Evolutionary conservation across 1,140 invertebrate genomes (phyloP).

Genomic region (Neocloeon triangulifer): DNA sequence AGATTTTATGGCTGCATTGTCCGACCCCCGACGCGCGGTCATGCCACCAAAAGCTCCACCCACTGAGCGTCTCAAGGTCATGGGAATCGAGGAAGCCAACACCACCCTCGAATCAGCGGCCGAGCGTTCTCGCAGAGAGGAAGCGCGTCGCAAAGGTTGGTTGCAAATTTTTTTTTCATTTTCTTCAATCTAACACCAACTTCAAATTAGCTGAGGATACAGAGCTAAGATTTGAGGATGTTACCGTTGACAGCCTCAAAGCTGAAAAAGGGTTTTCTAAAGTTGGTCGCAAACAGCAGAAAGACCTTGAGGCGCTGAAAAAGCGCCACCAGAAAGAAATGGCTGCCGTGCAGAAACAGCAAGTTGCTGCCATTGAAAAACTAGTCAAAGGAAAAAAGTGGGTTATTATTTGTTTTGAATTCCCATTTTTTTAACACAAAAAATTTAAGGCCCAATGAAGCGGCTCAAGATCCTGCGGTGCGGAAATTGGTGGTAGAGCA

Average conservation of each 20-base stretch:
- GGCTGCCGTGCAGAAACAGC: constrained; percentile 72
- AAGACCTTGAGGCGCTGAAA: constrained; percentile 76
- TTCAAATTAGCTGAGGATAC: constrained; percentile 14
- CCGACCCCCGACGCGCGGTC: constrained; percentile 74
- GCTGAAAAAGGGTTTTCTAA: constrained; percentile 89
- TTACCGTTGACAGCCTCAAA: constrained; percentile 72
- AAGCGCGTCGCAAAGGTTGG: constrained; percentile 18
- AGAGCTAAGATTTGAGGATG: constrained; percentile 66
- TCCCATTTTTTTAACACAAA: no score
- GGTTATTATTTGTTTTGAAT: constrained; percentile 13
- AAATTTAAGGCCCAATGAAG: no score
- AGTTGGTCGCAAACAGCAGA: constrained; percentile 86
- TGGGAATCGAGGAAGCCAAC: constrained; percentile 75
- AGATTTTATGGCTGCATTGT: constrained; percentile 95
- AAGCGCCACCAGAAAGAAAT: constrained; percentile 91
- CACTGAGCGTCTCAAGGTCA: constrained; percentile 76
- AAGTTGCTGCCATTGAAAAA: constrained; percentile 88
- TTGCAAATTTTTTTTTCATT: no score
- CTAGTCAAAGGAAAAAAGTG: constrained; percentile 81
- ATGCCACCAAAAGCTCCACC: constrained; percentile 71
- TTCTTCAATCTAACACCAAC: background rate
- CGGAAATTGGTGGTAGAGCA: constrained; percentile 69
- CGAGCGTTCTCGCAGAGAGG: constrained; percentile 20
- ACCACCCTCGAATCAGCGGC: constrained; percentile 22
- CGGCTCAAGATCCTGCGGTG: constrained; percentile 52